These are phyloP conservation scores for Rhagium mordax DNA, from an alignment of 2,888 invertebrate species.

Conservation along the genomic window DNA sequence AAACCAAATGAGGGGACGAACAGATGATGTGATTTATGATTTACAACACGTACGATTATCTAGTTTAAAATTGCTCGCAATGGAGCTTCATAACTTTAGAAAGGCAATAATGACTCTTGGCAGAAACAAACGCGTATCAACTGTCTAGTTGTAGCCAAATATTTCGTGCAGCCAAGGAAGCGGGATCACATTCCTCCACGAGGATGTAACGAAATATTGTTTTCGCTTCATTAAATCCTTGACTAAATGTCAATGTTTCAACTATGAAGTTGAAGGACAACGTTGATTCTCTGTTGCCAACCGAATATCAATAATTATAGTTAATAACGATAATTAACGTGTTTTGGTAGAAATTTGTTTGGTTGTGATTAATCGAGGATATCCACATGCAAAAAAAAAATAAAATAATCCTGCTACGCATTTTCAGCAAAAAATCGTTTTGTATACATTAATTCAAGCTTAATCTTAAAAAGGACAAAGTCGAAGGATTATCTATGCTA, in stretches of 20 bases:
- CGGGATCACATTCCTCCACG: neutral
- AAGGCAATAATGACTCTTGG: too few relatives aligned
- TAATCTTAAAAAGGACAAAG: neutral
- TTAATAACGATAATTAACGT: neutral
- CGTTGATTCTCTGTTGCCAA: neutral
- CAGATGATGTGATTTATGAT: too few relatives aligned
- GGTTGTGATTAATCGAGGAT: neutral
- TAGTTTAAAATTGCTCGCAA: too few relatives aligned
- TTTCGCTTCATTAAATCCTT: neutral
- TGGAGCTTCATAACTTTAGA: too few relatives aligned
- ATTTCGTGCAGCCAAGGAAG: neutral
- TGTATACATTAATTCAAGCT: neutral
- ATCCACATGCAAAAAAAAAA: neutral
- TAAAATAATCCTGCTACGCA: neutral
- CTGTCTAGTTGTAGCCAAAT: too few relatives aligned
- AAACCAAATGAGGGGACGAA: too few relatives aligned
- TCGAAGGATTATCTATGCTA: neutral
- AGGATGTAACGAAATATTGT: neutral
- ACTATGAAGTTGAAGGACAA: neutral
- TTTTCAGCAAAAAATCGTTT: neutral
- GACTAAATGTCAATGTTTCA: neutral
- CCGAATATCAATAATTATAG: neutral
- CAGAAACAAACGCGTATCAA: too few relatives aligned
- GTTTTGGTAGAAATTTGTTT: neutral
- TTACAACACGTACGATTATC: too few relatives aligned